These are phyloP conservation scores for Hypercompe scribonia DNA, from an alignment of 2,888 invertebrate species.

Conservation along the genomic window DNA sequence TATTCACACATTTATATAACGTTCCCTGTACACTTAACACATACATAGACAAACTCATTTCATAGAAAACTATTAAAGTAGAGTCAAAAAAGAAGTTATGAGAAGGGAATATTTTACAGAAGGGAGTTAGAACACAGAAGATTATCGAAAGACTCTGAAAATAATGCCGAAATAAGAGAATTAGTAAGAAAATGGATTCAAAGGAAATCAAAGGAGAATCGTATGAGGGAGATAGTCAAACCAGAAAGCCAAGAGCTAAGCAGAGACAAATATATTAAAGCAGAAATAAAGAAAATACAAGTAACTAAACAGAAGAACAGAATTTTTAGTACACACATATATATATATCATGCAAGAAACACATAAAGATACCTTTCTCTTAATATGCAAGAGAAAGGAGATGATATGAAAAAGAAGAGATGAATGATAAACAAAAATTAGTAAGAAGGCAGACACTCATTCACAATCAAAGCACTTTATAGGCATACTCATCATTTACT, in stretches of 20 bases:
- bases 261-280: slow-evolving; percentile 55
- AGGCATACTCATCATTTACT: slow-evolving; percentile 7
- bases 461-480: slow-evolving; percentile 10
- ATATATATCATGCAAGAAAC: not conserved
- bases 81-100: not conserved
- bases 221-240: slow-evolving; percentile 19
- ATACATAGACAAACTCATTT: slow-evolving; percentile 7
- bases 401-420: slow-evolving; percentile 2
- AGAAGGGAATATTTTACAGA: slow-evolving; percentile 2
- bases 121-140: slow-evolving; percentile 8
- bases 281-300: slow-evolving; percentile 35
- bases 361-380: not conserved
- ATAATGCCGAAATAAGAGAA: not conserved
- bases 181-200: not conserved
- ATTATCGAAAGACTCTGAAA: slow-evolving; percentile 8
- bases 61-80: not conserved
- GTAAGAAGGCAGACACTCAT: slow-evolving; percentile 3
- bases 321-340: not conserved
- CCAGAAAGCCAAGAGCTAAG: slow-evolving; percentile 59
- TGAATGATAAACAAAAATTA: slow-evolving; percentile 6
- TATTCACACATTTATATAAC: slow-evolving; percentile 11
- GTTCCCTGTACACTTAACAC: not conserved
- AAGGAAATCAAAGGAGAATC: slow-evolving; percentile 9
- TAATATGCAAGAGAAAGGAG: slow-evolving; percentile 10
- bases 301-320: not conserved